Conservation (phyloP, 2,888 invertebrate genomes). For the Heliconius aoede region DNA sequence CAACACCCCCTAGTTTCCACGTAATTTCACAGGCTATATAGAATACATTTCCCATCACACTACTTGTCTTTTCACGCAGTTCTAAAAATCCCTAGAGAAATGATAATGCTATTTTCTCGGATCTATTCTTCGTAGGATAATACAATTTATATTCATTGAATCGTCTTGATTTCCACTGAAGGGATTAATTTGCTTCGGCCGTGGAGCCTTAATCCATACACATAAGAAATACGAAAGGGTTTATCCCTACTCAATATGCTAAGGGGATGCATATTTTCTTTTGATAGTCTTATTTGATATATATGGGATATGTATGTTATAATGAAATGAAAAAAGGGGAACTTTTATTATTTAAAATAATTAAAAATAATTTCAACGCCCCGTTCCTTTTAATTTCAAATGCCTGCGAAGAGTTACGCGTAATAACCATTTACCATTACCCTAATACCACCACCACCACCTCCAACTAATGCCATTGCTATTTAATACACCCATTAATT, state of each 20-base stretch:
- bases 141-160: conserved; percentile 46
- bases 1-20: neutral
- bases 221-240: conserved; percentile 28
- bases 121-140: conserved; percentile 40
- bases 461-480: no score
- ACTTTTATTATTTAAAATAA: no score
- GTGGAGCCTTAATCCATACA: conserved; percentile 27
- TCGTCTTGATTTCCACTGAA: conserved; percentile 41
- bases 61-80: conserved; percentile 20
- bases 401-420: no score
- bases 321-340: no score
- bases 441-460: no score
- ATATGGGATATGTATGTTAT: neutral
- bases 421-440: no score
- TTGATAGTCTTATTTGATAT: neutral
- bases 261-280: conserved; percentile 9
- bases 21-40: neutral
- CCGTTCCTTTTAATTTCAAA: no score
- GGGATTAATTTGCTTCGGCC: conserved; percentile 42
- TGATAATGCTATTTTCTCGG: conserved; percentile 42
- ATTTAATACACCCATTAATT: no score
- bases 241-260: conserved; percentile 3
- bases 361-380: no score
- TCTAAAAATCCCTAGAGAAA: conserved; percentile 36
- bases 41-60: conserved; percentile 7